These are phyloP conservation scores for Antechinus flavipes DNA, from an alignment of 2,113 vertebrate genomes.

Conservation along the genomic window DNA sequence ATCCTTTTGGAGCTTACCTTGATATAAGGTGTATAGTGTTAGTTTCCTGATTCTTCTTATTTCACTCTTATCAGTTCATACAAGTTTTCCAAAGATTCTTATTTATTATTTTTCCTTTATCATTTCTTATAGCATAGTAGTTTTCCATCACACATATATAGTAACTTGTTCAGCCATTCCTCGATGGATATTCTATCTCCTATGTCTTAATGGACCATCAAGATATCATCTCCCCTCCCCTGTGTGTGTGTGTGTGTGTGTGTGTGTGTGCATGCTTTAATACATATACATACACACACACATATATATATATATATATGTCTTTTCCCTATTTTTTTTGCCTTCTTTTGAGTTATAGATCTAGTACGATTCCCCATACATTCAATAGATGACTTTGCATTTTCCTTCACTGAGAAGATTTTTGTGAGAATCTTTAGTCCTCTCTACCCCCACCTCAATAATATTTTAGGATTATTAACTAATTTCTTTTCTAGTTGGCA, in stretches of 20 bases:
- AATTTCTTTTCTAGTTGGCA: not conserved
- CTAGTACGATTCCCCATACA: not conserved
- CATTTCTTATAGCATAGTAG: not conserved
- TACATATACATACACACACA: not conserved
- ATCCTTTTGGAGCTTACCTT: not conserved
- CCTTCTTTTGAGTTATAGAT: not conserved
- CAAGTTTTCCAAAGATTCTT: not conserved
- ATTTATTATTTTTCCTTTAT: not conserved
- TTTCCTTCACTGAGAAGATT: not conserved
- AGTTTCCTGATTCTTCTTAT: not conserved
- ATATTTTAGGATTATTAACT: not conserved
- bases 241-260: not conserved
- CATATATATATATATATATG: not conserved
- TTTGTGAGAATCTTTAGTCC: not conserved
- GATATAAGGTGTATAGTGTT: not conserved
- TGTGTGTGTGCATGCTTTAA: not conserved
- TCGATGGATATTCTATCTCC: not conserved
- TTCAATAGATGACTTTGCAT: not conserved
- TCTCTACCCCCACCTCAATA: not conserved
- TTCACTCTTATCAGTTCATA: not conserved
- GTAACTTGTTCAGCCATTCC: not conserved
- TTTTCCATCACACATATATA: not conserved
- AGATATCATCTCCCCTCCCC: no score
- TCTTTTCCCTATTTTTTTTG: not conserved
- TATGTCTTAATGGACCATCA: no score